A percentile compares a stretch with the other conserved stretches of the same genome.
Evolutionary conservation across 2,113 vertebrate species (phyloP).

Genomic region (Centropus unirufus): DNA sequence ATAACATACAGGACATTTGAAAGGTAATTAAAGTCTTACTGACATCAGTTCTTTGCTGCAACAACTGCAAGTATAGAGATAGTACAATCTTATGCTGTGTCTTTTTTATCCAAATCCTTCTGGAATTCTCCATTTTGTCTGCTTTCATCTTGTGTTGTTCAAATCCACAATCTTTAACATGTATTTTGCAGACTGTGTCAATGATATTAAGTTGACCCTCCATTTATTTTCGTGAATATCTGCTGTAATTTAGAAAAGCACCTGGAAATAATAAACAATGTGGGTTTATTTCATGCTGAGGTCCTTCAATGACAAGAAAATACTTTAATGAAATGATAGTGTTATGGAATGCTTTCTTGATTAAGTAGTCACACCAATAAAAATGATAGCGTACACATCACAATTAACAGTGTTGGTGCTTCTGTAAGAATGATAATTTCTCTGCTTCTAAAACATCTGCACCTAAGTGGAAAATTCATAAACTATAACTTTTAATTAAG

Average conservation of each 20-base stretch:
- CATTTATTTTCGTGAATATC: neutral
- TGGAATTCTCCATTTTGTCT: neutral
- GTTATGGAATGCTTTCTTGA: neutral
- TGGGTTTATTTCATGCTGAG: neutral
- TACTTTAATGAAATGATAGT: neutral
- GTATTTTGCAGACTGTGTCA: neutral
- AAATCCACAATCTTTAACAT: neutral
- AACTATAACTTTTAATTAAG: neutral
- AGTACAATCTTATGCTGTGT: neutral
- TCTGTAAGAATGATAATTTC: neutral
- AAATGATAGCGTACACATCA: neutral
- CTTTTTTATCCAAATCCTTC: neutral
- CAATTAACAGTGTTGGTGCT: neutral
- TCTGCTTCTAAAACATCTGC: neutral
- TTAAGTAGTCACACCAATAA: neutral
- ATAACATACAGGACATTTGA: neutral
- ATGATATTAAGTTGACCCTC: neutral
- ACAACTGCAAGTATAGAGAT: neutral
- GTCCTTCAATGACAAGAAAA: neutral
- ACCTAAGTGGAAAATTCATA: neutral
- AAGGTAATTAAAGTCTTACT: slow-evolving; percentile 4
- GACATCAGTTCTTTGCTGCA: neutral
- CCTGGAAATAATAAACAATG: neutral
- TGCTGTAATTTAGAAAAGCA: neutral
- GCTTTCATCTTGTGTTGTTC: neutral